Percentiles rank a stretch among this genome's conserved stretches.
phyloP scores from a whole-genome alignment of 1,140 invertebrate genomes.

The Drosophila willistoni region DNA sequence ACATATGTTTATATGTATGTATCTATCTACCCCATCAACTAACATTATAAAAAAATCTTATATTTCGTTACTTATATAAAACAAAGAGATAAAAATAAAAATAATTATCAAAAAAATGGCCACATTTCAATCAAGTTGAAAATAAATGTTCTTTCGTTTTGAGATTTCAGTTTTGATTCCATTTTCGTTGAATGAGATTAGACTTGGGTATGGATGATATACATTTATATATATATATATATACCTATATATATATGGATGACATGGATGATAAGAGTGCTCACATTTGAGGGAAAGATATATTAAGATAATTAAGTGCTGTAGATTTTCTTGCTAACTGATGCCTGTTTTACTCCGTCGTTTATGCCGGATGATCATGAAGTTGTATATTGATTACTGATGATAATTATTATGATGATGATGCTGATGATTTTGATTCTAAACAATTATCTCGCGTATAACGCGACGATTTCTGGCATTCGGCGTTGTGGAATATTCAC shows the following conservation, averaged over 20 bases:
- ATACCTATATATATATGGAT: constrained; percentile 4
- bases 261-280: constrained; percentile 7
- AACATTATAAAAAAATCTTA: constrained; percentile 2
- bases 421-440: constrained; percentile 59
- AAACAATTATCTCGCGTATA: constrained; percentile 97
- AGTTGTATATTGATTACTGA: constrained; percentile 19
- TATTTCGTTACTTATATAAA: constrained; percentile 23
- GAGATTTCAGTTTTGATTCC: constrained; percentile 14
- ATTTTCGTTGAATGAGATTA: constrained; percentile 17
- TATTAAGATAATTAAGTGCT: constrained; percentile 4
- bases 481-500: constrained; percentile 95
- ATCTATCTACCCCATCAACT: constrained; percentile 13
- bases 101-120: constrained; percentile 62
- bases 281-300: neutral
- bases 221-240: neutral
- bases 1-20: constrained; percentile 26
- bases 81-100: constrained; percentile 45
- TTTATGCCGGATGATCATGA: constrained; percentile 32
- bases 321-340: neutral
- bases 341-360: constrained; percentile 23
- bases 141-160: constrained; percentile 11
- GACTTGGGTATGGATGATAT: constrained; percentile 15
- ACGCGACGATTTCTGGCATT: constrained; percentile 94
- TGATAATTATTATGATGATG: constrained; percentile 24
- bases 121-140: constrained; percentile 55